phyloP scores from a whole-genome alignment of 2,113 vertebrate genomes.

The Carassius carassius region DNA sequence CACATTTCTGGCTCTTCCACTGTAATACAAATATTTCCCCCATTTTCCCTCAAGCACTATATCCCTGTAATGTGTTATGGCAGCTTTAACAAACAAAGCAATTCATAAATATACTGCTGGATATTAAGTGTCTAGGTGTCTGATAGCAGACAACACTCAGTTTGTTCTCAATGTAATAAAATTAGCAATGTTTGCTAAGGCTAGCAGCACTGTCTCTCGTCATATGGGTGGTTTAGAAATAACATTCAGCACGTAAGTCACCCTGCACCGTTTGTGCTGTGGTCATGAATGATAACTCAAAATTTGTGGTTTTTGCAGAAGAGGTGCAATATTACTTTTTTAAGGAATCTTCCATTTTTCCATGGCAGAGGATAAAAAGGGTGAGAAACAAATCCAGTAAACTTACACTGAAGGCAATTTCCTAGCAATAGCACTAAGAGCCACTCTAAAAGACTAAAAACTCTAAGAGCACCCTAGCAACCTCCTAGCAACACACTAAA shows the following conservation, averaged over 20 bases:
- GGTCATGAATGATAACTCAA: background rate
- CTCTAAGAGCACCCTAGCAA: background rate
- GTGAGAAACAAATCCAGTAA: background rate
- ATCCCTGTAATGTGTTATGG: constrained; percentile 34
- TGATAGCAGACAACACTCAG: constrained; percentile 2
- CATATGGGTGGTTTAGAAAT: background rate
- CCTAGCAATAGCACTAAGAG: background rate
- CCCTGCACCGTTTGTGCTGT: background rate
- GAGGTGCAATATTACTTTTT: background rate
- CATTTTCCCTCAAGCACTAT: constrained; percentile 12
- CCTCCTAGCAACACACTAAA: too few relatives aligned
- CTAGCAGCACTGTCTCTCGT: background rate
- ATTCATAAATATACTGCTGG: constrained; percentile 45
- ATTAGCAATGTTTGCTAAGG: background rate
- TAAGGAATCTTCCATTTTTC: background rate
- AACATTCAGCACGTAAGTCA: background rate
- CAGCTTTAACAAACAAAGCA: constrained; percentile 48
- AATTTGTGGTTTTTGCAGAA: background rate
- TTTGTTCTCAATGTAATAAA: background rate
- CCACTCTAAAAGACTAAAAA: background rate
- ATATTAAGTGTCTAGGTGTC: constrained; percentile 33
- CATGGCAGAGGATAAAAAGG: background rate
- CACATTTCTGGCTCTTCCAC: constrained; percentile 3
- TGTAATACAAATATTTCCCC: constrained; percentile 33
- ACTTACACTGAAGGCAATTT: background rate